Percentiles rank a stretch among this genome's conserved stretches.
phyloP scores from a whole-genome alignment of 2,888 invertebrate genomes.

The Xylocampa areola region DNA sequence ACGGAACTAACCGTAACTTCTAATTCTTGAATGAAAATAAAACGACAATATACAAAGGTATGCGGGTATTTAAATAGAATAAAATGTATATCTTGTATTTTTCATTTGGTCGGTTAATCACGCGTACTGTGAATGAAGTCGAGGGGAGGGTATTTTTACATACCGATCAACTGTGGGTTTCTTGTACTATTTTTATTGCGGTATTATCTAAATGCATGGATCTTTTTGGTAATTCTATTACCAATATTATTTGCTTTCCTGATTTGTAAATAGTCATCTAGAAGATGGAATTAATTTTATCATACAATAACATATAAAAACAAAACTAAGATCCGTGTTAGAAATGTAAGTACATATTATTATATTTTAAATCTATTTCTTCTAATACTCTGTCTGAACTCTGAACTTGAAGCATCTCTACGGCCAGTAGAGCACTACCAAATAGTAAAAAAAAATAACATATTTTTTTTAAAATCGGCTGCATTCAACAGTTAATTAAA shows the following conservation, averaged over 20 bases:
- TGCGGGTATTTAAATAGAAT: conserved; percentile 71
- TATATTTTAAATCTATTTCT: conserved; percentile 21
- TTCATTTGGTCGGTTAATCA: conserved; percentile 71
- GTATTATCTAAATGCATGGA: conserved; percentile 47
- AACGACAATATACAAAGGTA: conserved; percentile 69
- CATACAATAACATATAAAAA: too few relatives aligned
- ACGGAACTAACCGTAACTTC: conserved; percentile 76
- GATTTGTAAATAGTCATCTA: background rate
- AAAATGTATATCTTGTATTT: conserved; percentile 66
- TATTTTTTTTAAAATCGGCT: conserved; percentile 29
- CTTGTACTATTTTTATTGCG: conserved; percentile 70
- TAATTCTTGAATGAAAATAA: conserved; percentile 84
- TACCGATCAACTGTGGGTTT: conserved; percentile 64
- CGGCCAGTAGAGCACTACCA: too few relatives aligned
- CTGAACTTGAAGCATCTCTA: too few relatives aligned
- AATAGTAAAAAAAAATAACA: too few relatives aligned
- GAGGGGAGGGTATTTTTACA: conserved; percentile 76
- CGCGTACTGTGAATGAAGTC: conserved; percentile 71
- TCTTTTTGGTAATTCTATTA: conserved; percentile 17
- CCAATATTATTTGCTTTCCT: conserved; percentile 2
- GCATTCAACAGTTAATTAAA: conserved; percentile 38
- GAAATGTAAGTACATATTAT: too few relatives aligned
- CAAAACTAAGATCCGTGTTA: too few relatives aligned
- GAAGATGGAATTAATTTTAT: too few relatives aligned
- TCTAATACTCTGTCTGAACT: too few relatives aligned